Conservation (phyloP, 2,888 invertebrate species). For the Tridacna gigas region DNA sequence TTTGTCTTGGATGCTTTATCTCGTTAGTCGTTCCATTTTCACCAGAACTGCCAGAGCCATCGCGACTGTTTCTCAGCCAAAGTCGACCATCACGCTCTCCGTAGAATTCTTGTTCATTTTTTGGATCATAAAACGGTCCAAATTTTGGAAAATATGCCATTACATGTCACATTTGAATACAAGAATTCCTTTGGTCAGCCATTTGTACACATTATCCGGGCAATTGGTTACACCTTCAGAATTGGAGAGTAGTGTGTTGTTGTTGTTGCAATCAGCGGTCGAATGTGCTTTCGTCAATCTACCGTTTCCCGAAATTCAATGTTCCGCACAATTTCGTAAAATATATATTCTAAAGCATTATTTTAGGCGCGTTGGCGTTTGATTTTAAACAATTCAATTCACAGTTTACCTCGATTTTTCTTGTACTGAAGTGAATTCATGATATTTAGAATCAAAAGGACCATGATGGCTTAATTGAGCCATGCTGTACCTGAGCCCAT, state of each 20-base stretch:
- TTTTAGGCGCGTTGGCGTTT: too few relatives aligned
- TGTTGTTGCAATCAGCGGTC: background rate
- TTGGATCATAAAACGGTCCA: conserved; percentile 72
- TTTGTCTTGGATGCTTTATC: background rate
- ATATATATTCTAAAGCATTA: too few relatives aligned
- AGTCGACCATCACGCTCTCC: conserved; percentile 67
- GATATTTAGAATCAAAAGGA: too few relatives aligned
- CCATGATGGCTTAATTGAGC: too few relatives aligned
- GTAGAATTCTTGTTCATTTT: conserved; percentile 70
- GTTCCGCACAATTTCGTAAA: too few relatives aligned
- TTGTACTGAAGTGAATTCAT: too few relatives aligned
- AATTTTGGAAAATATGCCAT: conserved; percentile 72
- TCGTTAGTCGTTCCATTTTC: background rate
- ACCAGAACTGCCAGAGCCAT: background rate
- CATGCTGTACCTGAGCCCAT: too few relatives aligned
- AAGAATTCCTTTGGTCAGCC: conserved; percentile 31
- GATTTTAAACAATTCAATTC: too few relatives aligned
- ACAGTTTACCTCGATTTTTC: too few relatives aligned
- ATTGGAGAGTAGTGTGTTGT: conserved; percentile 5
- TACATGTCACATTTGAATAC: conserved; percentile 5
- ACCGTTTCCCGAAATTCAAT: too few relatives aligned
- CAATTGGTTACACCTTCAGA: conserved; percentile 2
- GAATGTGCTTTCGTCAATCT: too few relatives aligned
- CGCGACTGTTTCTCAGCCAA: conserved; percentile 44
- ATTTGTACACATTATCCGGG: conserved; percentile 66